These are phyloP conservation scores for Cyrtorhinus lividipennis DNA, from an alignment of 1,140 invertebrate species.

Conservation along the genomic window DNA sequence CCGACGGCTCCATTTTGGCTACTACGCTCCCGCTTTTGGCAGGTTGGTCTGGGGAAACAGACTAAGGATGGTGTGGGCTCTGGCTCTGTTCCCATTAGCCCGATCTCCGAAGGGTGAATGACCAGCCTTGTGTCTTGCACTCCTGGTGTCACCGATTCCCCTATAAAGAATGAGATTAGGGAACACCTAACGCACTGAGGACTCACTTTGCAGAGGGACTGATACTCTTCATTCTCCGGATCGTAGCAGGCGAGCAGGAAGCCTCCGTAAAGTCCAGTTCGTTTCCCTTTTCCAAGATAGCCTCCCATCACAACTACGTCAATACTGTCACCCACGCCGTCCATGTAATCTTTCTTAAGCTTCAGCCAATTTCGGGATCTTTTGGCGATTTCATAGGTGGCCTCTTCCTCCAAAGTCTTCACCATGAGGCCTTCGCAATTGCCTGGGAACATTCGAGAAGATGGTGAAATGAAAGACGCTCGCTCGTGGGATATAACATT, in stretches of 20 bases:
- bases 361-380: constrained; percentile 95
- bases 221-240: constrained; percentile 81
- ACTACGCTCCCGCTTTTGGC: too few species aligned
- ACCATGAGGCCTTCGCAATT: constrained; percentile 99
- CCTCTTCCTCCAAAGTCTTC: constrained; percentile 83
- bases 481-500: too few species aligned
- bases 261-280: constrained; percentile 88
- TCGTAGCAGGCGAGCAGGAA: constrained; percentile 97
- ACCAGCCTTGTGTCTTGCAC: too few species aligned
- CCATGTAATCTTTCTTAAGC: constrained; percentile 95
- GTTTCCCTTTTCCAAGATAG: constrained; percentile 84
- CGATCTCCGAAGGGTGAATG: too few species aligned
- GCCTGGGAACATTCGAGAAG: constrained; percentile 34
- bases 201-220: constrained; percentile 72
- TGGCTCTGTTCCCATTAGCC: too few species aligned
- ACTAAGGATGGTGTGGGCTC: too few species aligned
- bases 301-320: constrained; percentile 94
- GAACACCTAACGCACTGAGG: too few species aligned
- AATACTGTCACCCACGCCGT: constrained; percentile 84
- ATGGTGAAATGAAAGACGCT: too few species aligned
- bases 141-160: too few species aligned
- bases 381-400: constrained; percentile 96
- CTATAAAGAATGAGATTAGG: too few species aligned
- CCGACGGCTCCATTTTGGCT: too few species aligned
- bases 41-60: too few species aligned